Evolutionary conservation across 2,797 vertebrate genomes (phyloP).

Genomic region (Zalophus californianus): DNA sequence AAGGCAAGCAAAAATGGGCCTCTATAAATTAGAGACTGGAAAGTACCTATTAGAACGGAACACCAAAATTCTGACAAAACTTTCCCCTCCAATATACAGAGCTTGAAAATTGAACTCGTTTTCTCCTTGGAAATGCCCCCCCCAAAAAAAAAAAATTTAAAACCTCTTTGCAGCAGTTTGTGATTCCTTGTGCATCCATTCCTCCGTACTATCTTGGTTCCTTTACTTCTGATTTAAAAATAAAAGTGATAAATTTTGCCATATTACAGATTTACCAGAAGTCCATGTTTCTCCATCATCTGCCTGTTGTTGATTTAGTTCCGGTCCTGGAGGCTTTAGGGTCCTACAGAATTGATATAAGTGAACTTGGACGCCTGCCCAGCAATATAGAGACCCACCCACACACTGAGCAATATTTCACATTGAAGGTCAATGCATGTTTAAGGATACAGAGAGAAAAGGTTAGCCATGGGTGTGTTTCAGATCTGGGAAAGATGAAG

Average conservation of each 20-base stretch:
- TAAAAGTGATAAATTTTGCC: not conserved
- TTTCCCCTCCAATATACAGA: not conserved
- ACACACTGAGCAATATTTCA: not conserved
- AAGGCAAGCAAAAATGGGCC: conserved; percentile 57
- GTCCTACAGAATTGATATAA: not conserved
- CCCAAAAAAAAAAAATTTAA: not conserved
- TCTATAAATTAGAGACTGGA: conserved; percentile 66
- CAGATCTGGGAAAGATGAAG: not conserved
- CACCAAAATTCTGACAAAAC: conserved; percentile 41
- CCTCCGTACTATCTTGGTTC: not conserved
- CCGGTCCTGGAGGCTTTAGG: not conserved
- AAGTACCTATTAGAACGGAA: conserved; percentile 58
- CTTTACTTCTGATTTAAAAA: conserved; percentile 15
- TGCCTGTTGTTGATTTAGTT: not conserved
- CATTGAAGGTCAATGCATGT: not conserved
- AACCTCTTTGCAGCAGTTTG: not conserved
- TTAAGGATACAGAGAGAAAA: not conserved
- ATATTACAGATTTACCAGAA: not conserved
- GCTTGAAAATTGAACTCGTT: conserved; percentile 45
- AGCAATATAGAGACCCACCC: not conserved
- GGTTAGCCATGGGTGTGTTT: not conserved
- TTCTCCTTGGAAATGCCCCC: conserved; percentile 15
- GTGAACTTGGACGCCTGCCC: not conserved
- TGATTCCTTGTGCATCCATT: not conserved
- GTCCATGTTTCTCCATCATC: not conserved